These are phyloP conservation scores for Vesta saturnalis DNA, from an alignment of 2,888 invertebrate genomes.

Conservation along the genomic window DNA sequence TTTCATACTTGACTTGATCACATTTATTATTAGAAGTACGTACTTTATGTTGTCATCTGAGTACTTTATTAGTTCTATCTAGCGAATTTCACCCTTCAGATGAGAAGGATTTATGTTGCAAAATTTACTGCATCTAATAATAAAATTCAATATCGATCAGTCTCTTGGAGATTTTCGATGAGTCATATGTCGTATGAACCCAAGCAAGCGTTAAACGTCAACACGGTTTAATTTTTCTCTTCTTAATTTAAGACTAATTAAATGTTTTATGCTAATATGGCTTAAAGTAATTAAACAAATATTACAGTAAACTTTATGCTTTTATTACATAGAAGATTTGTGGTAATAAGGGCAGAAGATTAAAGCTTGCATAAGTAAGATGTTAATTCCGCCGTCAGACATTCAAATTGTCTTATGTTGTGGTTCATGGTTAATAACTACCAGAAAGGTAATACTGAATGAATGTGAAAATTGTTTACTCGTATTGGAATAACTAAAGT, in stretches of 20 bases:
- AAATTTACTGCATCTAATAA: conserved; percentile 14
- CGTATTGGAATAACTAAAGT: no score
- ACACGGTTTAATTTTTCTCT: neutral
- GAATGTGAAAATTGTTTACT: no score
- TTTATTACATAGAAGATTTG: neutral
- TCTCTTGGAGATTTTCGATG: conserved; percentile 8
- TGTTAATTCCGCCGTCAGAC: neutral
- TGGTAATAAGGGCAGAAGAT: neutral
- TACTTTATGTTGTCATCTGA: conserved; percentile 36
- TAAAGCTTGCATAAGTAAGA: conserved; percentile 2
- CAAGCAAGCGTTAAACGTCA: neutral
- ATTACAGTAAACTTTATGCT: neutral
- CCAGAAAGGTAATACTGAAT: neutral
- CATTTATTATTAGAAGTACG: conserved; percentile 38
- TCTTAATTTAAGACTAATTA: conserved; percentile 6
- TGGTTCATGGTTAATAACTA: neutral
- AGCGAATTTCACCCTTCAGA: conserved; percentile 29
- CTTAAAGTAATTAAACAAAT: neutral
- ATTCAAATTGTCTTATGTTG: neutral
- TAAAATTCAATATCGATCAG: conserved; percentile 4
- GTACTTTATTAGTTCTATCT: conserved; percentile 35
- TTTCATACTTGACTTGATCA: conserved; percentile 45
- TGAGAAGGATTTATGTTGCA: conserved; percentile 16
- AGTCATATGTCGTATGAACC: neutral
- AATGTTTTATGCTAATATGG: neutral